Base-by-base conservation (phyloP, 2,888 invertebrate species). In the Listrodromus nycthemerus region DNA sequence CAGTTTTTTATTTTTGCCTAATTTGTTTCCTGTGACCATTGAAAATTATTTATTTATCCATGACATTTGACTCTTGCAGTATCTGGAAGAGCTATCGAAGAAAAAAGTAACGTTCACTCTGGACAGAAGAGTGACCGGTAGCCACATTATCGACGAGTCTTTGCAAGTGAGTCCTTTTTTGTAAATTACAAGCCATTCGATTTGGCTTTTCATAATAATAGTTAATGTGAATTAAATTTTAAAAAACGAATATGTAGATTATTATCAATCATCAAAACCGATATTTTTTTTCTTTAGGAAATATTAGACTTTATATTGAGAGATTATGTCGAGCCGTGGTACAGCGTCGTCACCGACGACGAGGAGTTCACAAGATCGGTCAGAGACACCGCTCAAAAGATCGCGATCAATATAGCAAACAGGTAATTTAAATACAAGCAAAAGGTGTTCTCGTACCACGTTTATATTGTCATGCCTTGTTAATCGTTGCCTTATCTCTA, bases 121-220 rank as follows among this genome's bases (percentile, higher is more conserved):
- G 78, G 95, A 95, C 89, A 94, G 91, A 87, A 93, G 97, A 90
- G 96, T 98, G 85, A 98, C 97, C 30, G 98, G 98, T 33, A 97
- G 97, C 90, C 96, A 96, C 89, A 95, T 97, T 45, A 98, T 98
- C 82, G 98, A 98, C 94, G 96, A 97, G 89, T 97, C 97, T 88
- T 94, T 98, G 71, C 97, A 97, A 94, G 95, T 93, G 89, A 88
- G 90, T 89, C 13, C 16, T 58, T 1, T 58, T 58, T 16, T 55
- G 21, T 7, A 0, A 16, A 8, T 2, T 2, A 52, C 8, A 3
- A 21, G 21, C 8, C 52, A n/a, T 30, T 30, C 4, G 1, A 30
- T 30, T 30, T 30, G 30, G 1, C 30, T 30, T 4, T 1, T 30
- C 2, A 30, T 4, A 30, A 30, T 30, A 30, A 30, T 30, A 30